phyloP scores from a whole-genome alignment of 1,140 invertebrate species.

The Pseudomyrmex concolor region DNA sequence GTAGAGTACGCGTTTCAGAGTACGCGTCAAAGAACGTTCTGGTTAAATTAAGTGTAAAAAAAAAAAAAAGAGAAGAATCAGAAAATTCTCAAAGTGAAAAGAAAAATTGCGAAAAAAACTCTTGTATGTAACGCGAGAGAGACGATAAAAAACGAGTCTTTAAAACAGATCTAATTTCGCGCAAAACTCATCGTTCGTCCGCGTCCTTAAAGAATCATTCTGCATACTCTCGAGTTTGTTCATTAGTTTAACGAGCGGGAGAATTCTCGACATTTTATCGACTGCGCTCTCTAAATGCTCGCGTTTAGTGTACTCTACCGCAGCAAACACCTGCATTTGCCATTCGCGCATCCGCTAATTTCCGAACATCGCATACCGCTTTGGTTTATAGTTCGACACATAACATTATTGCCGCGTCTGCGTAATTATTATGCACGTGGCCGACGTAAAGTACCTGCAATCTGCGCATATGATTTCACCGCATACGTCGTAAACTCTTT shows the following conservation, averaged over 20 bases:
- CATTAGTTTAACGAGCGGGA: constrained; percentile 42
- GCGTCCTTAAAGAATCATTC: background rate
- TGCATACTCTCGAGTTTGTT: constrained; percentile 4
- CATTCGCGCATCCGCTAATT: constrained; percentile 50
- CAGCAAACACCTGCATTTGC: constrained; percentile 46
- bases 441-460: constrained; percentile 43
- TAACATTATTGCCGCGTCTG: constrained; percentile 55
- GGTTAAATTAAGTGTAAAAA: background rate
- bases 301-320: constrained; percentile 30
- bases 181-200: background rate
- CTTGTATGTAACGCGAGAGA: too few species aligned
- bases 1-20: too few species aligned
- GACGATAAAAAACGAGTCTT: too few species aligned
- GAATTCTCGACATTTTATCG: constrained; percentile 52
- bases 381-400: constrained; percentile 56
- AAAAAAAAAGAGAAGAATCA: background rate
- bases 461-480: constrained; percentile 44
- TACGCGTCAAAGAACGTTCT: too few species aligned
- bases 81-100: constrained; percentile 1
- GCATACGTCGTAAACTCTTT: constrained; percentile 52
- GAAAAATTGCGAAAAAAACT: background rate
- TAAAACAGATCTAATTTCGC: background rate
- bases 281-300: constrained; percentile 23
- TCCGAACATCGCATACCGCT: constrained; percentile 42
- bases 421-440: constrained; percentile 46